Conservation (phyloP, 2,888 invertebrate species). For the Agonopterix heracliana region DNA sequence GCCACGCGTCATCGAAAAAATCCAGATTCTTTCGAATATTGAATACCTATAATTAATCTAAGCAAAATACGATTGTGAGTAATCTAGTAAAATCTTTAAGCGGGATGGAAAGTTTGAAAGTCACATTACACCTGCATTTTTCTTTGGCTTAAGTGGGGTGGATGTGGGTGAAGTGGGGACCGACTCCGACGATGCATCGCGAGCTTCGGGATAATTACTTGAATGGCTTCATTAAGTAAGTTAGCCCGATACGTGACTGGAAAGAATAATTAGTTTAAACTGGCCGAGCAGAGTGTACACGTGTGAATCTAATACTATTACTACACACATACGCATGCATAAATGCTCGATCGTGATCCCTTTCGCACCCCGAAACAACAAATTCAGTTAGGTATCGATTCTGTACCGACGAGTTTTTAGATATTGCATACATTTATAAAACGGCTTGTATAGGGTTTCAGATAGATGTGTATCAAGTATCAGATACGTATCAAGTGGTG, state of each 20-base stretch:
- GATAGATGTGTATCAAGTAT: too few species aligned
- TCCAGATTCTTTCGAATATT: too few species aligned
- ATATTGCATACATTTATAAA: too few species aligned
- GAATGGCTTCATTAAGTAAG: constrained; percentile 57
- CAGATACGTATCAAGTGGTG: too few species aligned
- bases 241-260: constrained; percentile 47
- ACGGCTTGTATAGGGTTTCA: too few species aligned
- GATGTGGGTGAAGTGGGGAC: constrained; percentile 6
- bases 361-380: background rate
- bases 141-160: background rate
- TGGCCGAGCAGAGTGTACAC: constrained; percentile 16
- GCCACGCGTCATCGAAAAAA: too few species aligned
- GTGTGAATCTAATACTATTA: constrained; percentile 7
- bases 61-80: too few species aligned
- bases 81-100: too few species aligned
- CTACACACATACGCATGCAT: background rate
- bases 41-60: too few species aligned
- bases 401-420: background rate
- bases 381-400: too few species aligned
- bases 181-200: constrained; percentile 17
- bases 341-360: too few species aligned
- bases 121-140: constrained; percentile 19
- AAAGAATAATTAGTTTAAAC: constrained; percentile 33
- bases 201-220: constrained; percentile 41
- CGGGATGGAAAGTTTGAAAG: constrained; percentile 15